Base-by-base conservation (phyloP, 2,888 invertebrate species). In the Drosophila monieri region DNA sequence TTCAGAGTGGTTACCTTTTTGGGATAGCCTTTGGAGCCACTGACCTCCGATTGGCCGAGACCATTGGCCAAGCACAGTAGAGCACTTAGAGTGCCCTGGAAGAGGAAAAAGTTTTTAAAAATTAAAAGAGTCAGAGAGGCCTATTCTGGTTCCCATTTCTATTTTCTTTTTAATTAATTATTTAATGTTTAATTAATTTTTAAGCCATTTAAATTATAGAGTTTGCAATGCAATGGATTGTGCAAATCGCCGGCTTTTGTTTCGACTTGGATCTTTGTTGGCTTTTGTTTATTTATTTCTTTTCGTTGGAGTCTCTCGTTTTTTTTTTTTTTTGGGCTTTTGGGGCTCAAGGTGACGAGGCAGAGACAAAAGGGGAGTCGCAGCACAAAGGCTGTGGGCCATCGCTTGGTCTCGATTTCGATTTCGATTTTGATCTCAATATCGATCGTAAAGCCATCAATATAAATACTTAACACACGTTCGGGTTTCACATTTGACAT, bases 1-100 rank as follows among this genome's bases (percentile, higher is more conserved):
- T 91, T 91, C 1, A 81, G 67, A 0, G 88, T 86, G 35, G 80
- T 89, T 10, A 89, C 90, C 71, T 91, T 91, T 51, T 91, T 90
- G n/a, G 90, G 90, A 68, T 90, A 89, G 6, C 77, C 56, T 6
- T 61, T 76, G 6, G 58, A 64, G 12, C 57, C 32, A n/a, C 65
- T 58, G 27, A 67, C 37, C 62, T 67, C 73, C 30, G 68, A 52
- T 44, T 62, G 75, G n/a, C 35, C 70, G 37, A 72, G 32, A 9
- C 71, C 74, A 52, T 53, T 75, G 49, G 73, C 67, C 59, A 88
- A 37, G 48, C 86, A 79, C 43, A 86, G 49, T 15, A 70, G 61
- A 30, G 70, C 88, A 68, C 73, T 76, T 12, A 88, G 30, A 21
- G 77, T 69, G 61, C 74, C 67, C 86, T 81, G 76, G 46, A 73